Evolutionary conservation across 2,888 invertebrate genomes (phyloP), one percentile per base, ranked within the genome.

Genomic region (Conus canariensis): DNA sequence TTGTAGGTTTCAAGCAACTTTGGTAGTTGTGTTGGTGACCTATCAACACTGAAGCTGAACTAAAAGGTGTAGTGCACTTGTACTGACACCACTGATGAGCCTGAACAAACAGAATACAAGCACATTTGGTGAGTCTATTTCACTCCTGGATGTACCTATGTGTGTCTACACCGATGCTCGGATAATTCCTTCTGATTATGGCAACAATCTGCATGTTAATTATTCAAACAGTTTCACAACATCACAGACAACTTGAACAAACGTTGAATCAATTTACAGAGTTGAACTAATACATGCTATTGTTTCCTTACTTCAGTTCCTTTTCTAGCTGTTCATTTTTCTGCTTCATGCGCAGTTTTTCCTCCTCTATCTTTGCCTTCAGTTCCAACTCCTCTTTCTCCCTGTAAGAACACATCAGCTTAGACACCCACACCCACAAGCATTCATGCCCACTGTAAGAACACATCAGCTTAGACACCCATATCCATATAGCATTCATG

Each of bases 311-410:
- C 93, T 91, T 93, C 70, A 94, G 91, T 90, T 94, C 93, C 89
- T 92, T 92, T 90, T 93, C 94, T 89, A 92, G 92, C 87, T 91
- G 92, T 88, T 93, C 92, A 86, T 92, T 93, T 91, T 95, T 94
- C 89, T 93, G 92, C 83, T 95, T 93, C n/a, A 94, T 85, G 88
- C 91, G 92, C 88, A 91, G 91, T 89, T 92, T 92, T 90, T 96
- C 95, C 90, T 94, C 94, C 89, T 93, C 93, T 74, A 95, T 91
- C 91, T 94, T 94, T 87, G 90, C 91, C 86, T 93, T 92, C 64
- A 94, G 90, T 88, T 94, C 94, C 90, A 91, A 93, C 89, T 95
- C 95, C 92, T 95, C 94, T 90, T 93, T 93, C 89, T 92, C 93
- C 91, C 95, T 95, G 91, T 70, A 88, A 89, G 90, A 91, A 88